A percentile compares a stretch with the other conserved stretches of the same genome.
Evolutionary conservation across 2,113 vertebrate genomes (phyloP).

Genomic region (Nothobranchius furzeri): DNA sequence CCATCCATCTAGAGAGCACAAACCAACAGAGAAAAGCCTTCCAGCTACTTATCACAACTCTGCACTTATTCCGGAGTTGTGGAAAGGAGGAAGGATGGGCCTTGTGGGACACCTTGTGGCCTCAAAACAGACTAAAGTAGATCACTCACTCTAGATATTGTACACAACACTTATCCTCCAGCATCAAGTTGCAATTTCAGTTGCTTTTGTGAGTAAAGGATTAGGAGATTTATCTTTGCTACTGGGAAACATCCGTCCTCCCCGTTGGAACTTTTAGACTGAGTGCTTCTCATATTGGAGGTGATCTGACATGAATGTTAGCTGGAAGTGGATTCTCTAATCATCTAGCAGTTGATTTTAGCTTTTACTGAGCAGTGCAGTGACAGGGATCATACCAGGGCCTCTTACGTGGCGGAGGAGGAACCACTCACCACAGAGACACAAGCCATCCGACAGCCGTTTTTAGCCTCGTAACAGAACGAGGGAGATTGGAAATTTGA

Average conservation of each 20-base stretch:
- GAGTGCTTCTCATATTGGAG: conserved; percentile 35
- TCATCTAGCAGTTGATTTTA: conserved; percentile 22
- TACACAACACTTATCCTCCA: conserved; percentile 47
- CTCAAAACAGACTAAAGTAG: conserved; percentile 41
- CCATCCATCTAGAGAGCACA: conserved; percentile 24
- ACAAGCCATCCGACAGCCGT: conserved; percentile 8
- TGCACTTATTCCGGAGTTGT: conserved; percentile 20
- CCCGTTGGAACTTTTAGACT: conserved; percentile 40
- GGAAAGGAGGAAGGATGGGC: conserved; percentile 40
- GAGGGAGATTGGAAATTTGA: conserved; percentile 22
- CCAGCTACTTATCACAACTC: conserved; percentile 29
- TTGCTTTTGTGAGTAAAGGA: conserved; percentile 52
- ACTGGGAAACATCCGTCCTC: conserved; percentile 49
- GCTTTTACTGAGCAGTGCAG: conserved; percentile 18
- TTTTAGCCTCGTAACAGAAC: neutral
- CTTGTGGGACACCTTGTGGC: conserved; percentile 40
- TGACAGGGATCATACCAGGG: conserved; percentile 29
- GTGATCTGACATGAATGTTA: conserved; percentile 34
- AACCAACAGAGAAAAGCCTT: conserved; percentile 31
- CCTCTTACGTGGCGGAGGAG: conserved; percentile 8
- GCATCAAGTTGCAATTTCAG: conserved; percentile 53
- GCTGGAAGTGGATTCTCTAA: conserved; percentile 35
- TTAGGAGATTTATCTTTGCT: conserved; percentile 55
- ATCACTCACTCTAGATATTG: conserved; percentile 35
- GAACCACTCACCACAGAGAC: conserved; percentile 17